A percentile compares a stretch with the other conserved stretches of the same genome.
Evolutionary conservation across 2,113 vertebrate species (phyloP).

Genomic region (Ginglymostoma cirratum): DNA sequence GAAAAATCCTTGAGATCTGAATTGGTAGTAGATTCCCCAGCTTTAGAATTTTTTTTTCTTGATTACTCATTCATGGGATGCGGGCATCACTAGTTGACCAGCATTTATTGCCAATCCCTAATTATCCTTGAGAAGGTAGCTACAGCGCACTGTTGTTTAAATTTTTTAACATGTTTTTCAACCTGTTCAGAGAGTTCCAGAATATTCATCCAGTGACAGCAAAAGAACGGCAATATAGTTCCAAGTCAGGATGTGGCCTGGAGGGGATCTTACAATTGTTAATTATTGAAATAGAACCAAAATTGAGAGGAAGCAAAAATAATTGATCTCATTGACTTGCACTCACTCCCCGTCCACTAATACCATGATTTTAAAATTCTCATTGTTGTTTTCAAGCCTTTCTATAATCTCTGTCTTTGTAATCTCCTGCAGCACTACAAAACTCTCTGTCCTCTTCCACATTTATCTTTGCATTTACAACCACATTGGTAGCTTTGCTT

Average conservation of each 20-base stretch:
- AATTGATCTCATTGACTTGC: background rate
- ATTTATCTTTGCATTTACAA: background rate
- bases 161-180: too few species aligned
- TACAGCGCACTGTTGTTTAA: too few species aligned
- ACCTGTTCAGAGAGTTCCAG: too few species aligned
- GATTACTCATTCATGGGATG: too few species aligned
- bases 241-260: too few species aligned
- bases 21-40: background rate
- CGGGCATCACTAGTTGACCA: too few species aligned
- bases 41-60: background rate
- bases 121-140: too few species aligned
- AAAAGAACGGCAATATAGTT: too few species aligned
- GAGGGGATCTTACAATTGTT: too few species aligned
- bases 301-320: background rate
- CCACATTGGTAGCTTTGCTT: background rate
- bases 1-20: background rate
- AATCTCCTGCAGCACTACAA: background rate
- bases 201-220: too few species aligned
- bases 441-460: background rate
- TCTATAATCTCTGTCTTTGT: background rate
- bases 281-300: background rate
- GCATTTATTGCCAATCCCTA: too few species aligned
- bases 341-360: background rate
- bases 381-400: background rate
- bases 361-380: background rate